Percentiles rank a stretch among this genome's conserved stretches.
phyloP scores from a whole-genome alignment of 2,113 vertebrate species.

The Perca schrenkii region DNA sequence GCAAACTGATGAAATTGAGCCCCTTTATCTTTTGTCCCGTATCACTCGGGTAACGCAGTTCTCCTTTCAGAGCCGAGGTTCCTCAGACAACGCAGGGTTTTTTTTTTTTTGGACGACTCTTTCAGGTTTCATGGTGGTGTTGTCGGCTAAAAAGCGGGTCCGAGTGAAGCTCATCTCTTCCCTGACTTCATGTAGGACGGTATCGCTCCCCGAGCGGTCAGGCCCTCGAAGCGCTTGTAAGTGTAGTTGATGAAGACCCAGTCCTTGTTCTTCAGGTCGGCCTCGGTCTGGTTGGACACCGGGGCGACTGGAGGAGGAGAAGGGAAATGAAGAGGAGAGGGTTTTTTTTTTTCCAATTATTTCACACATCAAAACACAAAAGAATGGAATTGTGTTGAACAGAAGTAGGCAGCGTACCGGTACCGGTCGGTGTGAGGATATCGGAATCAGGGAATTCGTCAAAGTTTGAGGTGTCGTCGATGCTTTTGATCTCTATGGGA shows the following conservation, averaged over 20 bases:
- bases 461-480: slow-evolving; percentile 99
- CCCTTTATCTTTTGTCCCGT: slow-evolving; percentile 32
- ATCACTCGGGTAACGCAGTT: slow-evolving; percentile 14
- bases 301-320: slow-evolving; percentile 40
- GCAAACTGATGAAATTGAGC: slow-evolving; percentile 33
- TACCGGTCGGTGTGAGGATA: slow-evolving; percentile 96
- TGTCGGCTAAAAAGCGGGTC: background rate
- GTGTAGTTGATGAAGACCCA: slow-evolving; percentile 99
- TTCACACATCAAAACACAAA: background rate
- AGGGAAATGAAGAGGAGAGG: background rate
- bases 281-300: slow-evolving; percentile 92
- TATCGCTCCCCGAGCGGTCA: slow-evolving; percentile 95
- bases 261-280: slow-evolving; percentile 98
- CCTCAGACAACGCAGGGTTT: background rate
- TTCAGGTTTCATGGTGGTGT: slow-evolving; percentile 20
- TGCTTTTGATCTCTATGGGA: slow-evolving; percentile 99
- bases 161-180: slow-evolving; percentile 84
- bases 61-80: slow-evolving; percentile 11
- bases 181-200: slow-evolving; percentile 97
- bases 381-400: fast-evolving
- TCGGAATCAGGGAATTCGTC: slow-evolving; percentile 99
- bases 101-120: background rate
- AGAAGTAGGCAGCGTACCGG: slow-evolving; percentile 80
- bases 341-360: background rate
- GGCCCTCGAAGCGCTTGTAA: slow-evolving; percentile 97